Evolutionary conservation across 2,888 invertebrate genomes (phyloP).

Genomic region (Platynereis dumerilii): DNA sequence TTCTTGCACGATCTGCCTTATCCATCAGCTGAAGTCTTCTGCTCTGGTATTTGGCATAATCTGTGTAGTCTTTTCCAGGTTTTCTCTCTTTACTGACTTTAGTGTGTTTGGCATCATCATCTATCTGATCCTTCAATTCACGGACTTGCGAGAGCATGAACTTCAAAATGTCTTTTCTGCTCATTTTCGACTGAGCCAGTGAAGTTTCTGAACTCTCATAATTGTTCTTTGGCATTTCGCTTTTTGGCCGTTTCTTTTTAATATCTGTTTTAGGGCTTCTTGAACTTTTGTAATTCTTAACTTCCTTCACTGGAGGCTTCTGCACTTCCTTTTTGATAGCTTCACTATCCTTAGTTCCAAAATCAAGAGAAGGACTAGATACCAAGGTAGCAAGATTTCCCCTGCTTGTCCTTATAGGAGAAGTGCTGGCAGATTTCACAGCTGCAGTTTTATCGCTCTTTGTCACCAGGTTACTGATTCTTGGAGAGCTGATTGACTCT

Average conservation of each 20-base stretch:
- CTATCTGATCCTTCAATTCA: constrained; percentile 14
- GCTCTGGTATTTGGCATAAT: background rate
- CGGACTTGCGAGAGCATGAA: constrained; percentile 27
- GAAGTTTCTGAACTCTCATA: background rate
- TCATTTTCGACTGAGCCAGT: background rate
- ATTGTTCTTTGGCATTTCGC: background rate
- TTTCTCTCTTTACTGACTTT: background rate
- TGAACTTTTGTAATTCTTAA: background rate
- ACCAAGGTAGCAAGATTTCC: too few species aligned
- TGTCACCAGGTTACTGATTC: too few species aligned
- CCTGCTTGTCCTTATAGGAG: too few species aligned
- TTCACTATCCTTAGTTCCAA: too few species aligned
- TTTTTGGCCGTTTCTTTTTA: constrained; percentile 18
- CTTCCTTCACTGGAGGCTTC: too few species aligned
- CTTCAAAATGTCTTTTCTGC: constrained; percentile 24
- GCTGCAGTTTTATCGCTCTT: too few species aligned
- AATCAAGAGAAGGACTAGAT: background rate
- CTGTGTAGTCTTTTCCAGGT: background rate
- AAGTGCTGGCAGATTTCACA: too few species aligned
- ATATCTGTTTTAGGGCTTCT: background rate
- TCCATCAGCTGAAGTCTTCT: too few species aligned
- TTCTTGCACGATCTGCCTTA: too few species aligned
- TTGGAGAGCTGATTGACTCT: too few species aligned
- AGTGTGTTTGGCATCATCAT: background rate
- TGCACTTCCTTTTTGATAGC: too few species aligned